A percentile compares a stretch with the other conserved stretches of the same genome.
Conservation (phyloP, 2,888 invertebrate genomes). For the Drosophila kanekoi region DNA sequence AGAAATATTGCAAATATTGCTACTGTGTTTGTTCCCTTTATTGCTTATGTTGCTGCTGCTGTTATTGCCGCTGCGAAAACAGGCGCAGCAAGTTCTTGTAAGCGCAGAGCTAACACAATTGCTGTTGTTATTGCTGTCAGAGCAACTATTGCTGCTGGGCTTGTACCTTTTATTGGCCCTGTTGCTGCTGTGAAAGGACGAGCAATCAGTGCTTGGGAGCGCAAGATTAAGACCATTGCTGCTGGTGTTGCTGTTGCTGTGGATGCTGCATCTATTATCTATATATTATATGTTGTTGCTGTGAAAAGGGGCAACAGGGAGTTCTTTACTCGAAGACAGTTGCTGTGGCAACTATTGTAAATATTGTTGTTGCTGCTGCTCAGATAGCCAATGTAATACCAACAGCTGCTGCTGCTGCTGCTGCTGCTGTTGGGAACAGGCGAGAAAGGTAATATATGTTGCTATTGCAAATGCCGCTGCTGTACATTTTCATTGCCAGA, state of each 20-base stretch:
- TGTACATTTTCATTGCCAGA: conserved; percentile 40
- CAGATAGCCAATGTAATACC: too few species aligned
- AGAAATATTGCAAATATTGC: neutral
- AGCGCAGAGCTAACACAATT: too few species aligned
- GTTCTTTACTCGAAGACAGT: neutral
- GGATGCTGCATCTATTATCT: neutral
- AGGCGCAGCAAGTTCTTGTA: neutral
- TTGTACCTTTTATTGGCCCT: neutral
- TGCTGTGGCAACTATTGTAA: conserved; percentile 1
- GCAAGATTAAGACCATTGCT: neutral
- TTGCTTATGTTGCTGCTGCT: neutral
- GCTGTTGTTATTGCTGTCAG: neutral
- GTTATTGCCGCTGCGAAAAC: neutral
- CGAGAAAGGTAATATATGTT: neutral
- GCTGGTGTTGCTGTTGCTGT: neutral
- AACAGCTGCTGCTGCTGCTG: neutral
- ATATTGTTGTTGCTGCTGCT: neutral
- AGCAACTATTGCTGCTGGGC: neutral
- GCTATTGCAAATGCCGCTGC: conserved; percentile 1
- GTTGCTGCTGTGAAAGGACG: neutral
- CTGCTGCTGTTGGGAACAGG: neutral
- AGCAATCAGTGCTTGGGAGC: too few species aligned
- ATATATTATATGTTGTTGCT: neutral
- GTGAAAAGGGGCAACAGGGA: neutral
- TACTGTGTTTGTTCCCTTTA: neutral